A percentile compares a stretch with the other conserved stretches of the same genome.
Evolutionary conservation across 2,888 invertebrate genomes (phyloP).

Genomic region (Tetanocera ferruginea): DNA sequence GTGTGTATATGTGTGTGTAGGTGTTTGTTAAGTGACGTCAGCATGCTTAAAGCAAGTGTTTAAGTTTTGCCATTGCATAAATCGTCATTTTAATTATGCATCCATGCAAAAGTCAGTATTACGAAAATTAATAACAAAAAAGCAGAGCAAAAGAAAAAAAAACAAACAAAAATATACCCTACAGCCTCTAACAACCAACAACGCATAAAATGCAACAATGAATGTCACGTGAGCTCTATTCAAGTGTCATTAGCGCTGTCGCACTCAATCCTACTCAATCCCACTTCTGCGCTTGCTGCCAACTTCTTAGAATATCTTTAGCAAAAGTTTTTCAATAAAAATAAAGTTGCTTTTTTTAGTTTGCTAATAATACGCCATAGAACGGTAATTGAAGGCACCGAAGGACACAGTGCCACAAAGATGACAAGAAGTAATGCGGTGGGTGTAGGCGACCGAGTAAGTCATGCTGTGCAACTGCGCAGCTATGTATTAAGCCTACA

Average conservation of each 20-base stretch:
- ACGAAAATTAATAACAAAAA: background rate
- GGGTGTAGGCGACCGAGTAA: background rate
- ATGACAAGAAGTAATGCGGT: background rate
- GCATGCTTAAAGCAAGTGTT: background rate
- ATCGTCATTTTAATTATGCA: background rate
- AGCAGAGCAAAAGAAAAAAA: background rate
- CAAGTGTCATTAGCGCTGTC: background rate
- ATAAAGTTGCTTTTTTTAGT: background rate
- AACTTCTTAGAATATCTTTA: background rate
- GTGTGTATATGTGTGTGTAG: background rate
- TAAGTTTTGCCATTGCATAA: background rate
- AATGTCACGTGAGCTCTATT: background rate
- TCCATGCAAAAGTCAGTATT: background rate
- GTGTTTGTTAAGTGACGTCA: background rate
- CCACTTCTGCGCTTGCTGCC: background rate
- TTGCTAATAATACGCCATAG: too few relatives aligned
- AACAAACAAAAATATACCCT: background rate
- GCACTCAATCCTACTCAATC: background rate
- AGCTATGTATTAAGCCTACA: background rate
- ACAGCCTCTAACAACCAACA: background rate
- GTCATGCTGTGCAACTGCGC: background rate
- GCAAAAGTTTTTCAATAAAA: conserved; percentile 25
- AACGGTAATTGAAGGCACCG: too few relatives aligned
- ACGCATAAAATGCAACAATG: background rate
- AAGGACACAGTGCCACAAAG: too few relatives aligned